These are phyloP conservation scores for Alviniconcha marisindica DNA, from an alignment of 1,140 invertebrate genomes.

Conservation along the genomic window DNA sequence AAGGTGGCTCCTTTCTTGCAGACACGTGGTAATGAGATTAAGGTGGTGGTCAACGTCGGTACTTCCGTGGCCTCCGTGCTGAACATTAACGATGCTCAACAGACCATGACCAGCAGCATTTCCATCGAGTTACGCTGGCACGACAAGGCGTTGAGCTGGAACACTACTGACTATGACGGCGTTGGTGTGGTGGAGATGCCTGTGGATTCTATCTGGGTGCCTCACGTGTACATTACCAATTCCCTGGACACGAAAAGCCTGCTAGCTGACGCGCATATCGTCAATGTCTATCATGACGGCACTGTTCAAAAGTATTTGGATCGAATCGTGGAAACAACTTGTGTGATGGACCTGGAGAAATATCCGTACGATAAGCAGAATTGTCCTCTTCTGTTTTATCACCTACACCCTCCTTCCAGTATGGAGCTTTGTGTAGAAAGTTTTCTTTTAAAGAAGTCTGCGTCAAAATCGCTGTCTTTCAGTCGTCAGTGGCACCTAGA, in stretches of 20 bases:
- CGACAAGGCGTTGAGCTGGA: slow-evolving; percentile 77
- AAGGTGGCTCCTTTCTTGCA: not conserved
- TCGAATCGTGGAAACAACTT: slow-evolving; percentile 31
- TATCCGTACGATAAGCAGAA: slow-evolving; percentile 50
- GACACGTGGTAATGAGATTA: not conserved
- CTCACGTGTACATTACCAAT: slow-evolving; percentile 78
- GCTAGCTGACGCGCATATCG: slow-evolving; percentile 16
- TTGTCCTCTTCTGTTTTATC: slow-evolving; percentile 32
- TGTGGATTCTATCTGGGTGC: slow-evolving; percentile 77
- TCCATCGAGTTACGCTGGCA: slow-evolving; percentile 69
- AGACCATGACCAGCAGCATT: slow-evolving; percentile 45
- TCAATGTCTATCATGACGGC: not conserved
- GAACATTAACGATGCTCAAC: slow-evolving; percentile 11
- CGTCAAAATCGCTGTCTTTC: not conserved
- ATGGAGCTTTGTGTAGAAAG: not conserved
- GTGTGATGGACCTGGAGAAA: slow-evolving; percentile 43
- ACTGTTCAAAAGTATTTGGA: slow-evolving; percentile 54
- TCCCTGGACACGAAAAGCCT: slow-evolving; percentile 34
- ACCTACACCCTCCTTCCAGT: not conserved
- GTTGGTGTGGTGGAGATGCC: slow-evolving; percentile 76
- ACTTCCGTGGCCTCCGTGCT: not conserved
- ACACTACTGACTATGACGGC: slow-evolving; percentile 74
- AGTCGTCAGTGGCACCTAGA: not conserved
- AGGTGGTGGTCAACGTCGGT: not conserved
- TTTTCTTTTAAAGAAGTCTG: not conserved